These are phyloP conservation scores for Marronus borbonicus DNA, from an alignment of 2,888 invertebrate species.

Conservation along the genomic window DNA sequence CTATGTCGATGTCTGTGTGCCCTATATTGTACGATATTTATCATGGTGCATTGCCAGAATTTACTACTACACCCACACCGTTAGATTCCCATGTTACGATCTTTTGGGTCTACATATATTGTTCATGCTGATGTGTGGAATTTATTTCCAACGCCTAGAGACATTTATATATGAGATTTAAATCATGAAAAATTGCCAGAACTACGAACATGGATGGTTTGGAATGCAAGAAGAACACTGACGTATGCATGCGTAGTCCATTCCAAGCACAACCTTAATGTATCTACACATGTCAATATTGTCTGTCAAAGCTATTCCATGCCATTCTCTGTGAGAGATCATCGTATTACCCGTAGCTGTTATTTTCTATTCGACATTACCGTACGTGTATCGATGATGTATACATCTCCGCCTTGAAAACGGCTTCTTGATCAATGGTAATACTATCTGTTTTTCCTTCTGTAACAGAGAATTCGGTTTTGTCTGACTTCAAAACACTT, in stretches of 20 bases:
- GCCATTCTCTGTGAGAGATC: background rate
- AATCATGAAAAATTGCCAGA: slow-evolving; percentile 8
- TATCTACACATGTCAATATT: background rate
- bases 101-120: background rate
- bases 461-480: no score
- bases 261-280: background rate
- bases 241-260: background rate
- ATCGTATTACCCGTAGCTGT: no score
- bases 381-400: background rate
- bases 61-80: background rate
- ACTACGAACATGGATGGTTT: background rate
- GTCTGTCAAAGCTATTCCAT: no score
- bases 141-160: slow-evolving; percentile 17
- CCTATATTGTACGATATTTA: slow-evolving; percentile 3
- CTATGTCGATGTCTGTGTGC: slow-evolving; percentile 1
- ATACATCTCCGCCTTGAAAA: no score
- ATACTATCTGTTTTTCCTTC: no score
- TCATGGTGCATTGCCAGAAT: background rate
- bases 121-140: slow-evolving; percentile 16
- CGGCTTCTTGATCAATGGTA: no score
- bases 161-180: slow-evolving; percentile 18
- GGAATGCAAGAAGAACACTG: background rate
- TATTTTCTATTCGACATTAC: no score
- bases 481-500: no score
- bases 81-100: background rate